These are phyloP conservation scores for Temnothorax longispinosus DNA, from an alignment of 1,140 invertebrate genomes.

Conservation along the genomic window DNA sequence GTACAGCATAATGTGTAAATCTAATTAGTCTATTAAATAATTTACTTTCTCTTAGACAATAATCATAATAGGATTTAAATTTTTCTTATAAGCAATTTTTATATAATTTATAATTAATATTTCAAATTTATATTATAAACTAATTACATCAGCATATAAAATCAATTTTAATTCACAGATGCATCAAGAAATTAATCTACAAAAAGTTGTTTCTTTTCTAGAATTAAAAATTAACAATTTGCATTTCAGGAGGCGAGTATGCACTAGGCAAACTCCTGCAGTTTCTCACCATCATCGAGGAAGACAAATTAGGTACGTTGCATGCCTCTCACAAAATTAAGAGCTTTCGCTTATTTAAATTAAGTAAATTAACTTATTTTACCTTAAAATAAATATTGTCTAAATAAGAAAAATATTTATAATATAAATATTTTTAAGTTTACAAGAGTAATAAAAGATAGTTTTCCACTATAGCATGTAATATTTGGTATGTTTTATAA, in stretches of 20 bases:
- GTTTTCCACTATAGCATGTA: background rate
- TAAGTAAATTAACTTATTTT: background rate
- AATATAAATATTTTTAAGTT: background rate
- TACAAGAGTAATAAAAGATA: background rate
- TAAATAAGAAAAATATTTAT: background rate
- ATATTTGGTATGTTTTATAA: background rate
- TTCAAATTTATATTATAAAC: background rate
- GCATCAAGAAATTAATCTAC: background rate
- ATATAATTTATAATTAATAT: background rate
- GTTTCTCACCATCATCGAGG: constrained; percentile 73
- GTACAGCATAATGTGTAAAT: background rate
- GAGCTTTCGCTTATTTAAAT: background rate
- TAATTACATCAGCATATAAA: background rate
- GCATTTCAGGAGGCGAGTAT: constrained; percentile 80
- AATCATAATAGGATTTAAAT: background rate
- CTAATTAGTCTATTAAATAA: too few species aligned
- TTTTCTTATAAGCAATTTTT: background rate
- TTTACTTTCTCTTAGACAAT: background rate
- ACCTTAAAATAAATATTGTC: background rate
- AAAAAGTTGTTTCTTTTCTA: background rate
- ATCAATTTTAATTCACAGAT: background rate
- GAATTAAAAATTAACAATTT: constrained; percentile 18
- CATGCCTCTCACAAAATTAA: background rate
- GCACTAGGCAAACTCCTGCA: constrained; percentile 70
- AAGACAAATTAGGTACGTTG: constrained; percentile 80